Evolutionary conservation across 2,888 invertebrate species (phyloP).

Genomic region (Lagria hirta): DNA sequence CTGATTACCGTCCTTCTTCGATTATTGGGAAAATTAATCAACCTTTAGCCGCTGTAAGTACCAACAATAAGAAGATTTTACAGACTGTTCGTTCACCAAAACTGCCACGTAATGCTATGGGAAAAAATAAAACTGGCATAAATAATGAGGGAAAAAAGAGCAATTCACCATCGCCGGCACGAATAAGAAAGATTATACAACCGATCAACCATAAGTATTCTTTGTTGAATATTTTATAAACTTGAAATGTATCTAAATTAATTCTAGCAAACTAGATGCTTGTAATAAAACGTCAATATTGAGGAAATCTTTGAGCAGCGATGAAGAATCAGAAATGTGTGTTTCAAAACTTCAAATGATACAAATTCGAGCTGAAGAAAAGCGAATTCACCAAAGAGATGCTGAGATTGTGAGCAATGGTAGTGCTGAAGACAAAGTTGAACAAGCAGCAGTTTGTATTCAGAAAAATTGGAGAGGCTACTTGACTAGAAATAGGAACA

Average conservation of each 20-base stretch:
- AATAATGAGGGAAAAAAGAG: slow-evolving; percentile 30
- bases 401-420: slow-evolving; percentile 39
- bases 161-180: slow-evolving; percentile 41
- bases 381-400: slow-evolving; percentile 43
- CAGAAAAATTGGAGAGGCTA: slow-evolving; percentile 88
- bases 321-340: slow-evolving; percentile 67
- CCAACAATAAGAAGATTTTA: slow-evolving; percentile 18
- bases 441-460: slow-evolving; percentile 72
- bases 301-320: slow-evolving; percentile 48
- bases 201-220: slow-evolving; percentile 18
- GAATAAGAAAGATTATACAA: slow-evolving; percentile 38
- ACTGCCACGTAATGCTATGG: slow-evolving; percentile 22
- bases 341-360: slow-evolving; percentile 68
- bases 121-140: slow-evolving; percentile 11
- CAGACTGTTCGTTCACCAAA: slow-evolving; percentile 40
- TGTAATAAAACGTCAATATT: slow-evolving; percentile 42
- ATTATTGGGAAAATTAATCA: slow-evolving; percentile 35
- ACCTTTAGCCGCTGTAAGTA: background rate
- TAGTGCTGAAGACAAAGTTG: slow-evolving; percentile 50
- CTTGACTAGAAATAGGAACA: slow-evolving; percentile 72
- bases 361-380: slow-evolving; percentile 61
- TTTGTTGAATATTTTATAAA: background rate
- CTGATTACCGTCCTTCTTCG: slow-evolving; percentile 63
- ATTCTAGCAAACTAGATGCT: slow-evolving; percentile 30
- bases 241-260: background rate